These are phyloP conservation scores for Drosophila anomalipes DNA, from an alignment of 2,888 invertebrate genomes.

Conservation along the genomic window DNA sequence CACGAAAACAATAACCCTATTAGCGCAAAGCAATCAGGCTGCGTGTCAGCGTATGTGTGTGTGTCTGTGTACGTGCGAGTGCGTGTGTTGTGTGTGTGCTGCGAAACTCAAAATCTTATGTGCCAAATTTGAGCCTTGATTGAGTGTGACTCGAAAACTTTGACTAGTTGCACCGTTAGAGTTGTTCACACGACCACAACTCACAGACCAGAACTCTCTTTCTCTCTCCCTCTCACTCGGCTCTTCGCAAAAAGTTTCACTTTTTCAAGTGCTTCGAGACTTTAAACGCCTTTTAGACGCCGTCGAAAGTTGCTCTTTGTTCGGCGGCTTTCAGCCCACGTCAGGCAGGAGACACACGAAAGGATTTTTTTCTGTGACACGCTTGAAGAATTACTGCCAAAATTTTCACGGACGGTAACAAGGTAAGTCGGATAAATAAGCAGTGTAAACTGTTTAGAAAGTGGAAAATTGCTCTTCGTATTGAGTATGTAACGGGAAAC, in stretches of 20 bases:
- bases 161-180: constrained; percentile 41
- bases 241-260: background rate
- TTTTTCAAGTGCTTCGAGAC: constrained; percentile 44
- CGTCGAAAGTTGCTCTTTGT: constrained; percentile 61
- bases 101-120: constrained; percentile 50
- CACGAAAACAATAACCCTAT: constrained; percentile 31
- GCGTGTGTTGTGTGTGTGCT: constrained; percentile 14
- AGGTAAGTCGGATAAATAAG: constrained; percentile 77
- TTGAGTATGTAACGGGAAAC: background rate
- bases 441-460: background rate
- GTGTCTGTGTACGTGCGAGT: constrained; percentile 11
- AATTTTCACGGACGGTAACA: constrained; percentile 86
- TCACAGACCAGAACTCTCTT: constrained; percentile 7
- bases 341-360: constrained; percentile 36
- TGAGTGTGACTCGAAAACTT: constrained; percentile 74
- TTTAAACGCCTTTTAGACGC: constrained; percentile 59
- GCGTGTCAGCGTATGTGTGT: constrained; percentile 29
- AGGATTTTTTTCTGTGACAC: constrained; percentile 75
- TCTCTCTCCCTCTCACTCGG: background rate
- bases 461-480: background rate
- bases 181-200: constrained; percentile 42
- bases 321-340: constrained; percentile 15
- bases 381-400: constrained; percentile 84
- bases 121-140: constrained; percentile 83
- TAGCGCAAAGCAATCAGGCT: constrained; percentile 35